These are phyloP conservation scores for Ispidina picta DNA, from an alignment of 2,797 vertebrate genomes.

Conservation along the genomic window DNA sequence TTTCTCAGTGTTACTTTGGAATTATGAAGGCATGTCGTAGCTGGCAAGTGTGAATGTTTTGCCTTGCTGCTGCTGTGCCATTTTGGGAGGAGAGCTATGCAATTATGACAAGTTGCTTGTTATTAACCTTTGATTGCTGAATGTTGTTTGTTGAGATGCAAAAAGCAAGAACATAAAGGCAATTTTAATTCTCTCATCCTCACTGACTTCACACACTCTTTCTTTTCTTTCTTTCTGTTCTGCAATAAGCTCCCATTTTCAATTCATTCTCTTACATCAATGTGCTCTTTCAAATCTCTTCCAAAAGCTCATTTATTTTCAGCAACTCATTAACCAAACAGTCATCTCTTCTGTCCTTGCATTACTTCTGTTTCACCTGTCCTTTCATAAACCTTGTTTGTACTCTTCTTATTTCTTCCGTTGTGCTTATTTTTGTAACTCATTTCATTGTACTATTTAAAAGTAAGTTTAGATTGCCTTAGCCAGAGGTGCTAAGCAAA, in stretches of 20 bases:
- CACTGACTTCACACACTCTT: constrained; percentile 23
- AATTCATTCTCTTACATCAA: background rate
- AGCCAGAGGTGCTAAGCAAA: background rate
- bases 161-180: constrained; percentile 45
- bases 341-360: background rate
- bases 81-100: constrained; percentile 32
- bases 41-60: background rate
- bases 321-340: background rate
- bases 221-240: constrained; percentile 6
- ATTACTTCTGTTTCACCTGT: constrained; percentile 27
- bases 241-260: constrained; percentile 30
- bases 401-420: background rate
- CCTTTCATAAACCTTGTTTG: background rate
- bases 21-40: constrained; percentile 15
- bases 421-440: background rate
- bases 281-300: constrained; percentile 42
- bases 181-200: constrained; percentile 52
- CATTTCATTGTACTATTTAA: background rate
- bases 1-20: background rate
- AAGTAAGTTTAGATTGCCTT: background rate
- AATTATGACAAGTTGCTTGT: constrained; percentile 48
- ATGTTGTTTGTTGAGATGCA: constrained; percentile 19
- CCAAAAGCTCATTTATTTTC: constrained; percentile 35
- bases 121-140: constrained; percentile 53
- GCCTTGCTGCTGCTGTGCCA: background rate